Percentiles rank a stretch among this genome's conserved stretches.
Conservation (phyloP, 2,797 vertebrate species). For the Uromys caudimaculatus region DNA sequence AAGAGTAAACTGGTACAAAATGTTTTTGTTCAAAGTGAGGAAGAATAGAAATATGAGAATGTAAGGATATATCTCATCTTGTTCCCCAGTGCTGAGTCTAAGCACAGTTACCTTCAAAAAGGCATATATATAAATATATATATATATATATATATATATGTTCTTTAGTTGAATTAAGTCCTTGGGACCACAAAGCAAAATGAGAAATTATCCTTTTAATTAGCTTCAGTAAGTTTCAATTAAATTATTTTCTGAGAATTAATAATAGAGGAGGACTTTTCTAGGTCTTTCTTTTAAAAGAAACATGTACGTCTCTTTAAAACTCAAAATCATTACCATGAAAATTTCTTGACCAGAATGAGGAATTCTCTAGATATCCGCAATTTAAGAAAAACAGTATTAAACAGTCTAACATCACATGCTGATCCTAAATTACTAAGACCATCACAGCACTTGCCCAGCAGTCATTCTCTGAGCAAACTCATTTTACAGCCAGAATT, state of each 20-base stretch:
- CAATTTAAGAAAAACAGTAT: constrained; percentile 78
- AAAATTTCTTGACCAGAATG: constrained; percentile 77
- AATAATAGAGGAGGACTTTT: constrained; percentile 80
- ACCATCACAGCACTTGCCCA: constrained; percentile 74
- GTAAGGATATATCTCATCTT: constrained; percentile 56
- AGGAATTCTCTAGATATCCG: constrained; percentile 78
- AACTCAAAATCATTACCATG: constrained; percentile 76
- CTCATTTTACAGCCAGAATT: constrained; percentile 66
- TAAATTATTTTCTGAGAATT: constrained; percentile 85
- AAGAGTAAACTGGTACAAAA: not conserved
- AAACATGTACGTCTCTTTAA: constrained; percentile 74
- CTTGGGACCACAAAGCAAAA: constrained; percentile 82
- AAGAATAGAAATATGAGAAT: constrained; percentile 50
- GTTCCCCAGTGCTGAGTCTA: constrained; percentile 52
- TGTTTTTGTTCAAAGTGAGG: constrained; percentile 20
- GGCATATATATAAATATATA: constrained; percentile 38
- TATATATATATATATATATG: constrained; percentile 56
- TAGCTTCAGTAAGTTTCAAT: constrained; percentile 81
- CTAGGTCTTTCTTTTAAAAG: constrained; percentile 80
- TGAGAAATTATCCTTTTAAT: constrained; percentile 84
- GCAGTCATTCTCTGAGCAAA: constrained; percentile 67
- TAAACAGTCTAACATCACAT: constrained; percentile 72
- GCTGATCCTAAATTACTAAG: constrained; percentile 74
- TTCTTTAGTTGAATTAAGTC: constrained; percentile 78
- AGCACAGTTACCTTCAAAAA: constrained; percentile 69